Evolutionary conservation across 2,888 invertebrate species (phyloP).

Genomic region (Tetragnatha montana): DNA sequence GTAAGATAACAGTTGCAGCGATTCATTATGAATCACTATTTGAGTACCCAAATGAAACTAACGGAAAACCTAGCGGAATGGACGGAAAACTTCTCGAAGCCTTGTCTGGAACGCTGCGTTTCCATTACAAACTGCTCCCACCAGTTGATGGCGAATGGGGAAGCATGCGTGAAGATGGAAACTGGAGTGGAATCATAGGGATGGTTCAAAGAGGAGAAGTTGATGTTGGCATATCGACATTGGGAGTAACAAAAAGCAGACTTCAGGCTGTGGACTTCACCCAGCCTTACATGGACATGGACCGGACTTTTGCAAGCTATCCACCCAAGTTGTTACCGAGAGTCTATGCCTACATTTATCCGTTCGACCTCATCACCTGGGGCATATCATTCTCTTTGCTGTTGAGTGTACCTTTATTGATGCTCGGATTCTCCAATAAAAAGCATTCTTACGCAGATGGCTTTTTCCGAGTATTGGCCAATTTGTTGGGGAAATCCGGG

Average conservation of each 20-base stretch:
- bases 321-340: neutral
- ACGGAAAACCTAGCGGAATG: neutral
- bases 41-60: too few relatives aligned
- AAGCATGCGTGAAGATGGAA: neutral
- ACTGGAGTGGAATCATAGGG: conserved; percentile 6
- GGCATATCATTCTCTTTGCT: neutral
- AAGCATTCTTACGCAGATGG: neutral
- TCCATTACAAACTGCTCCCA: neutral
- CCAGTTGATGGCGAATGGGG: neutral
- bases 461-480: neutral
- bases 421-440: neutral
- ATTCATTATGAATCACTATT: too few relatives aligned
- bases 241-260: neutral
- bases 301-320: neutral
- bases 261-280: neutral
- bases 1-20: too few relatives aligned
- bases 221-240: neutral
- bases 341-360: neutral
- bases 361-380: neutral
- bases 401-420: neutral
- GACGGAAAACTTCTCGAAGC: neutral
- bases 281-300: neutral
- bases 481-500: neutral
- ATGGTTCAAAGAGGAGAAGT: neutral
- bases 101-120: neutral